These are phyloP conservation scores for Phodopus roborovskii DNA, from an alignment of 2,113 vertebrate genomes.

Conservation along the genomic window DNA sequence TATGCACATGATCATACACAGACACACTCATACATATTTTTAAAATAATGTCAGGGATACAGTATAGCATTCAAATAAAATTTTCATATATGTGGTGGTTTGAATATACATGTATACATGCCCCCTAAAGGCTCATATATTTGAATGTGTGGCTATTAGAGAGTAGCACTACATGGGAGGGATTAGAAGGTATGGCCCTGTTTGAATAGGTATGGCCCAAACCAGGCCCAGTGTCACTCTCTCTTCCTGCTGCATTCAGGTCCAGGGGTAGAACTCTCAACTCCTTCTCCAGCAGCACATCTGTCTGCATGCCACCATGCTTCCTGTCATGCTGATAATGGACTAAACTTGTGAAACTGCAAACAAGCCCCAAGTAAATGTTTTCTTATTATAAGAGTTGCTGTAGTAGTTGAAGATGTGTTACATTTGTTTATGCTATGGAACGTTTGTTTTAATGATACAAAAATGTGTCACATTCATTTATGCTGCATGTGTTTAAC, in stretches of 20 bases:
- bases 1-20: not conserved
- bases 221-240: not conserved
- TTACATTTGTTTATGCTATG: not conserved
- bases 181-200: not conserved
- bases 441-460: not conserved
- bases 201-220: not conserved
- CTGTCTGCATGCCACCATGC: not conserved
- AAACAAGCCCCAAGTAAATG: not conserved
- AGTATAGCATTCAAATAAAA: not conserved
- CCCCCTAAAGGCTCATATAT: not conserved
- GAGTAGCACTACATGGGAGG: not conserved
- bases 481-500: not conserved
- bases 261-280: not conserved
- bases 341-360: not conserved
- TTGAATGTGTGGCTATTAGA: not conserved
- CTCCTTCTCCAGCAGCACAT: not conserved
- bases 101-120: not conserved
- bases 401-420: not conserved
- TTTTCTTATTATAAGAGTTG: not conserved
- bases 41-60: not conserved
- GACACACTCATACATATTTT: not conserved
- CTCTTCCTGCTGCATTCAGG: not conserved
- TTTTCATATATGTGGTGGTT: not conserved
- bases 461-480: not conserved
- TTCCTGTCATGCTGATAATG: not conserved